phyloP scores from a whole-genome alignment of 1,140 invertebrate genomes.

The Phocides pigmalion region DNA sequence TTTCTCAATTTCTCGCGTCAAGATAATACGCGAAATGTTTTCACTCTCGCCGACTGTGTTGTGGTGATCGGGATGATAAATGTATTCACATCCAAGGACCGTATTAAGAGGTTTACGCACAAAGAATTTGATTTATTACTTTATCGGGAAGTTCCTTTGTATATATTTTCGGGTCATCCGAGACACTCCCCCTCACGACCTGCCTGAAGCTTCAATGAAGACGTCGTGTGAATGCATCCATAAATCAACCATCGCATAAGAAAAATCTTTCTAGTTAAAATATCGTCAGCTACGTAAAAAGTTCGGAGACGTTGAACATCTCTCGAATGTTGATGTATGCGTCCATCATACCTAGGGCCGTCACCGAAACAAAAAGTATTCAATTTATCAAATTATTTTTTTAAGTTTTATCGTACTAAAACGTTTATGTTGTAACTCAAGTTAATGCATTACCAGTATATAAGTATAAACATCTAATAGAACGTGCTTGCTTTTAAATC shows the following conservation, averaged over 20 bases:
- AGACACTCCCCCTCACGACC: constrained; percentile 72
- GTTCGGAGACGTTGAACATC: constrained; percentile 39
- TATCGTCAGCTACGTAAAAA: constrained; percentile 56
- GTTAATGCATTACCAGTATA: too few relatives aligned
- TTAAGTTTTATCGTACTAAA: too few relatives aligned
- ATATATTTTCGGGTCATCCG: constrained; percentile 70
- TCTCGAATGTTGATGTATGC: constrained; percentile 45
- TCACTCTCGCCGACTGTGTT: constrained; percentile 54
- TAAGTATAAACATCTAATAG: too few relatives aligned
- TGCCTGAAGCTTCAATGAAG: constrained; percentile 74
- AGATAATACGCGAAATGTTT: constrained; percentile 50
- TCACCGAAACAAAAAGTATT: not conserved
- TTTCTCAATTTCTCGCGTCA: constrained; percentile 48
- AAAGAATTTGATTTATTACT: constrained; percentile 77
- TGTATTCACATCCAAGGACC: constrained; percentile 50
- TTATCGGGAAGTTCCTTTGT: constrained; percentile 64
- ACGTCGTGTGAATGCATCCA: constrained; percentile 65
- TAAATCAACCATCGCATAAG: constrained; percentile 65
- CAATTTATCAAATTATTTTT: too few relatives aligned
- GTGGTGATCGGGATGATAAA: constrained; percentile 69
- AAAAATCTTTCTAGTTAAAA: constrained; percentile 73
- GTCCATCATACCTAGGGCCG: constrained; percentile 44
- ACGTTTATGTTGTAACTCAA: too few relatives aligned
- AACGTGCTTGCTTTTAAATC: too few relatives aligned
- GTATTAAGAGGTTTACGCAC: constrained; percentile 60